Percentiles rank a stretch among this genome's conserved stretches.
Evolutionary conservation across 2,113 vertebrate genomes (phyloP).

Genomic region (Chelonoidis abingdonii): DNA sequence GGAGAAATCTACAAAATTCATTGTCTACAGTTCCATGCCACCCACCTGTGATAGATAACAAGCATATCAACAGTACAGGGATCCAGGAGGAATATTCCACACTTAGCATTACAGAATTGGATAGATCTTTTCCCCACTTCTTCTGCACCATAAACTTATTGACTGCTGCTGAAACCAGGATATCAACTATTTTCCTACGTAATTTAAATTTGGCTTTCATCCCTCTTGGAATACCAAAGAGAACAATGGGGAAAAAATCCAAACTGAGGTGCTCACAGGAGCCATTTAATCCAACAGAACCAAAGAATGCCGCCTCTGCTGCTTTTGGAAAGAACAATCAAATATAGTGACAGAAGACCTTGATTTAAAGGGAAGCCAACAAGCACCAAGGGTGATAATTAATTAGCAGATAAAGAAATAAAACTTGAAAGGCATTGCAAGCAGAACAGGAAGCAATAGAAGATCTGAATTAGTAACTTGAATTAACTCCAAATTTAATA

Average conservation of each 20-base stretch:
- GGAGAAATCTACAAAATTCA: not conserved
- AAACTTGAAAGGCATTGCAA: not conserved
- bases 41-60: not conserved
- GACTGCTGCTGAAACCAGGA: not conserved
- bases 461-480: not conserved
- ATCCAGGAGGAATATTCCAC: not conserved
- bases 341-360: not conserved
- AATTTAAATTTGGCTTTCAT: not conserved
- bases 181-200: not conserved
- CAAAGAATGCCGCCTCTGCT: accelerated
- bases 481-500: not conserved
- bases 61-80: not conserved
- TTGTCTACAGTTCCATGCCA: not conserved
- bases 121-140: not conserved
- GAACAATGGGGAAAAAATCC: not conserved
- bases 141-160: not conserved
- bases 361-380: accelerated
- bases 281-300: not conserved
- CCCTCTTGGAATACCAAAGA: not conserved
- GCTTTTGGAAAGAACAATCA: not conserved
- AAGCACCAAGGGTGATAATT: not conserved
- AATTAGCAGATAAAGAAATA: not conserved
- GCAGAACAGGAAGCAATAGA: accelerated
- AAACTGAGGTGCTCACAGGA: not conserved
- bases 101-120: not conserved